Evolutionary conservation across 2,797 vertebrate genomes (phyloP).

Genomic region (Cichlasoma orientale): DNA sequence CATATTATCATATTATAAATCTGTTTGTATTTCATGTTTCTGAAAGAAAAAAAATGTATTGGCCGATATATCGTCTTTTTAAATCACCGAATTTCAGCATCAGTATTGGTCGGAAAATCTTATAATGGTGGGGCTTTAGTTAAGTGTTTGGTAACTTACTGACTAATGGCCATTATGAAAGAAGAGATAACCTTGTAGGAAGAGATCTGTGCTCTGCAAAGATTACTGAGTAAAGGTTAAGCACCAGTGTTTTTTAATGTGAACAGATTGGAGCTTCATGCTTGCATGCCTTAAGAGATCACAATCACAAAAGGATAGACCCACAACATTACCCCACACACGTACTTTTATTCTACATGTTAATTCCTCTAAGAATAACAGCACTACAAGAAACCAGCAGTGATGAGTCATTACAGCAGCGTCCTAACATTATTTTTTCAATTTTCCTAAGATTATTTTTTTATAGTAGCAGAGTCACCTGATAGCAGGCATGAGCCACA

Average conservation of each 20-base stretch:
- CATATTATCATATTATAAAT: too few relatives aligned
- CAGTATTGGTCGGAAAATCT: too few relatives aligned
- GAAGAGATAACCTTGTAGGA: background rate
- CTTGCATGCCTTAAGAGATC: constrained; percentile 23
- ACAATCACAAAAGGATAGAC: constrained; percentile 21
- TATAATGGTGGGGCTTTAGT: too few relatives aligned
- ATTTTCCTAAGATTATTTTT: constrained; percentile 1
- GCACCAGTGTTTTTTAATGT: background rate
- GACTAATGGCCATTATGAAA: background rate
- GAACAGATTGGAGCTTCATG: constrained; percentile 34
- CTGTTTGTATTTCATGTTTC: too few relatives aligned
- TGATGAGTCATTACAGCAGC: constrained; percentile 11
- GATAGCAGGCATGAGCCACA: background rate
- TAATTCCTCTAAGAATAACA: constrained; percentile 8
- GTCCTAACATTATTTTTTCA: background rate
- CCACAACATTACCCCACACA: constrained; percentile 12
- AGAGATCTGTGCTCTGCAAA: background rate
- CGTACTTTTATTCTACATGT: constrained; percentile 1
- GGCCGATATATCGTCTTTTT: too few relatives aligned
- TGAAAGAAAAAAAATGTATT: too few relatives aligned
- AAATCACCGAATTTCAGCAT: too few relatives aligned
- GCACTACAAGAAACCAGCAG: background rate
- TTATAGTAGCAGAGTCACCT: constrained; percentile 9
- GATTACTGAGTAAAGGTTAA: constrained; percentile 28
- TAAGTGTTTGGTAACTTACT: background rate